Conservation (phyloP, 1,140 invertebrate genomes). For the Meteorus sp. region DNA sequence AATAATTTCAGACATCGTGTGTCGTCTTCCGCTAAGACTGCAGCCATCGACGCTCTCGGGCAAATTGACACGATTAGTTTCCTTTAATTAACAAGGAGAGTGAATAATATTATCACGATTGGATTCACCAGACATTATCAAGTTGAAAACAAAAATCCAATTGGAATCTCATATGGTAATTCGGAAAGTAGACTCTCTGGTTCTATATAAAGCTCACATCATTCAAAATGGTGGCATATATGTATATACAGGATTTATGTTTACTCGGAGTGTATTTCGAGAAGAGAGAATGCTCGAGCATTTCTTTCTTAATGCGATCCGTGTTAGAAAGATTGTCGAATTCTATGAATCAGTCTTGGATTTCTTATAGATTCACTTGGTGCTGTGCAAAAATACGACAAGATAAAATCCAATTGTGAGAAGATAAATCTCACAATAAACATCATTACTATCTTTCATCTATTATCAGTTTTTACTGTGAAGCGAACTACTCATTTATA, state of each 20-base stretch:
- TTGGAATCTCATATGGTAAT: conserved; percentile 26
- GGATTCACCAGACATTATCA: background rate
- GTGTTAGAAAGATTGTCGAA: conserved; percentile 11
- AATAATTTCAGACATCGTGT: too few relatives aligned
- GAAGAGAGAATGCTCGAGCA: too few relatives aligned
- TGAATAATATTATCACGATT: conserved; percentile 22
- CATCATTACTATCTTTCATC: too few relatives aligned
- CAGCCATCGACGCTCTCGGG: background rate
- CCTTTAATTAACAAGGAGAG: background rate
- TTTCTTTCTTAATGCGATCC: background rate
- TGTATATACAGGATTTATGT: too few relatives aligned
- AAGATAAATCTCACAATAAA: too few relatives aligned
- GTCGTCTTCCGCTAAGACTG: too few relatives aligned
- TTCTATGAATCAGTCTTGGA: conserved; percentile 25
- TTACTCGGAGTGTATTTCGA: too few relatives aligned
- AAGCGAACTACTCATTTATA: conserved; percentile 20
- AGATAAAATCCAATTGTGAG: background rate
- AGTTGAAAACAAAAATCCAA: too few relatives aligned
- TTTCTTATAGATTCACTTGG: conserved; percentile 17
- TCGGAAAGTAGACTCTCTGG: conserved; percentile 14
- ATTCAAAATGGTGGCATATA: background rate
- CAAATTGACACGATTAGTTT: background rate
- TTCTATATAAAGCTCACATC: background rate
- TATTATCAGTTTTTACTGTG: too few relatives aligned
- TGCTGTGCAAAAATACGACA: background rate